Conservation (phyloP, 2,797 vertebrate genomes). For the Microctenopoma lineatum region DNA sequence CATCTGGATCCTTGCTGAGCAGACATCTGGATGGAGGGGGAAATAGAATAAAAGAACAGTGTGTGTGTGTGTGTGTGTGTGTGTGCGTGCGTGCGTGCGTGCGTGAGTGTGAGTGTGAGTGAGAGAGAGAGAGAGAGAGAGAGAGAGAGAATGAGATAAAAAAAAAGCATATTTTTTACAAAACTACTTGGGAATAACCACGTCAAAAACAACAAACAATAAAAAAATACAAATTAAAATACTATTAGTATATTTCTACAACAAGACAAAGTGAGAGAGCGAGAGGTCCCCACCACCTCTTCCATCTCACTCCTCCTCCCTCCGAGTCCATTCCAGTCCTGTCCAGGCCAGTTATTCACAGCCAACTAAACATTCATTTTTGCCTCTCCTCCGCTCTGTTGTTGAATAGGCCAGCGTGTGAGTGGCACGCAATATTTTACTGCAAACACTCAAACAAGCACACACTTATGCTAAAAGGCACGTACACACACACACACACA, state of each 20-base stretch:
- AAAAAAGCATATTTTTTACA: too few species aligned
- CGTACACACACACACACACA: background rate
- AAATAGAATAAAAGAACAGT: slow-evolving; percentile 67
- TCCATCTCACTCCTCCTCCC: slow-evolving; percentile 19
- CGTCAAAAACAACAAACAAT: too few species aligned
- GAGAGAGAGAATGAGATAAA: background rate
- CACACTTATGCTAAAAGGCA: slow-evolving; percentile 1
- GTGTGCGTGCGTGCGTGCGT: slow-evolving; percentile 16
- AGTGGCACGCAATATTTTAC: slow-evolving; percentile 7
- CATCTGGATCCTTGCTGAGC: slow-evolving; percentile 77
- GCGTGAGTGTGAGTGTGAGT: slow-evolving; percentile 22
- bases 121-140: slow-evolving; percentile 4
- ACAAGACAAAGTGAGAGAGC: too few species aligned
- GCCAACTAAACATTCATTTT: slow-evolving; percentile 47
- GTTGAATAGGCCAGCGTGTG: slow-evolving; percentile 12
- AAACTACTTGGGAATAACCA: too few species aligned
- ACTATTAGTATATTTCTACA: too few species aligned
- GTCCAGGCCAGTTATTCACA: slow-evolving; percentile 48
- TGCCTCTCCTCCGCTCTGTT: slow-evolving; percentile 24
- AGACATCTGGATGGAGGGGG: slow-evolving; percentile 77
- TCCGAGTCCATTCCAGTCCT: slow-evolving; percentile 28
- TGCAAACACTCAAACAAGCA: background rate
- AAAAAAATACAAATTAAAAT: slow-evolving; percentile 11
- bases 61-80: slow-evolving; percentile 39
- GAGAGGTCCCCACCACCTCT: slow-evolving; percentile 12